Evolutionary conservation across 1,140 invertebrate genomes (phyloP).

Genomic region (Drosophila auraria): DNA sequence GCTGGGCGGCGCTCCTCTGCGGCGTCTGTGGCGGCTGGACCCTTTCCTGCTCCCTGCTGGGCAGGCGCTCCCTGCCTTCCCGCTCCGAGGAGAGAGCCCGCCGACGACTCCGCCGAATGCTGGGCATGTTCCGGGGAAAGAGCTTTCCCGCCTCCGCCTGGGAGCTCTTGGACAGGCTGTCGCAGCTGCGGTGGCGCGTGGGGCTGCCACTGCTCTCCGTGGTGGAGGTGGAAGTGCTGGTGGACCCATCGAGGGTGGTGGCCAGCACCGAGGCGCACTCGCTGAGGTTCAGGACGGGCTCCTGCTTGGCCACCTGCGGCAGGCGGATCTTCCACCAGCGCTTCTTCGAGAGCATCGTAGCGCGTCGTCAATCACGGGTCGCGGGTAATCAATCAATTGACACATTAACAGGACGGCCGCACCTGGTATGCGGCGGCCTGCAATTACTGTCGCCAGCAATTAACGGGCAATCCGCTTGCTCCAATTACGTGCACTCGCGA

Average conservation of each 20-base stretch:
- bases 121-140: conserved; percentile 83
- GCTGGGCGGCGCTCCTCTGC: conserved; percentile 27
- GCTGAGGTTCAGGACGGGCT: conserved; percentile 61
- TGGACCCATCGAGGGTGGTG: conserved; percentile 33
- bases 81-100: conserved; percentile 52
- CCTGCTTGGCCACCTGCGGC: conserved; percentile 57
- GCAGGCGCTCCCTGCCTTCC: conserved; percentile 20
- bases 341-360: conserved; percentile 55
- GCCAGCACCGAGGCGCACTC: conserved; percentile 64
- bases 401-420: conserved; percentile 63
- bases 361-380: conserved; percentile 57
- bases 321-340: conserved; percentile 78
- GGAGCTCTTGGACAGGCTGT: conserved; percentile 67
- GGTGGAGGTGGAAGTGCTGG: conserved; percentile 47
- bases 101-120: conserved; percentile 72
- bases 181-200: conserved; percentile 45
- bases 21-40: conserved; percentile 37
- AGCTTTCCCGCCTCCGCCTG: conserved; percentile 72
- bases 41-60: conserved; percentile 27
- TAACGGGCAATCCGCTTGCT: conserved; percentile 81
- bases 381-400: conserved; percentile 63
- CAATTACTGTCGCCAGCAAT: conserved; percentile 73
- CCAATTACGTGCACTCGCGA: conserved; percentile 78
- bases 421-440: conserved; percentile 39
- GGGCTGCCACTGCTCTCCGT: conserved; percentile 39